phyloP scores from a whole-genome alignment of 2,797 vertebrate species.

The Anguilla anguilla region DNA sequence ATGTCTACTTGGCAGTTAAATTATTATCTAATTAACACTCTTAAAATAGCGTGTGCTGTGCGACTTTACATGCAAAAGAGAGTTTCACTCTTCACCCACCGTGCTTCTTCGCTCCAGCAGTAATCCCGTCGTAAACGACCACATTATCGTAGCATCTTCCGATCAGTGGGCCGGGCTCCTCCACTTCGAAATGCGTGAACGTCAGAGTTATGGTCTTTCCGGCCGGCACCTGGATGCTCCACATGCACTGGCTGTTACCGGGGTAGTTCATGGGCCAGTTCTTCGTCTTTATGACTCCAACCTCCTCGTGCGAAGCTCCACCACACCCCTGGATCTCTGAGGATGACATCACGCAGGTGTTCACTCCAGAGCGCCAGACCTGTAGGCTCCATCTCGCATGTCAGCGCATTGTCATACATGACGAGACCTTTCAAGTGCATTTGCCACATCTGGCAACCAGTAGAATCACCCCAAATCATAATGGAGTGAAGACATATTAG shows the following conservation, averaged over 20 bases:
- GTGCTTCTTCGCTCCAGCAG: constrained; percentile 46
- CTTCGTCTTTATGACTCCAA: constrained; percentile 70
- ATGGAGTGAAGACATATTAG: background rate
- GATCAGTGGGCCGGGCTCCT: constrained; percentile 56
- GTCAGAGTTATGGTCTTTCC: constrained; percentile 64
- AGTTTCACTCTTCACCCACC: constrained; percentile 51
- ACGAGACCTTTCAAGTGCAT: background rate
- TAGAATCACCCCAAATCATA: background rate
- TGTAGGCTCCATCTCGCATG: background rate
- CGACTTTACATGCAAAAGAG: background rate
- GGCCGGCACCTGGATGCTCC: constrained; percentile 63
- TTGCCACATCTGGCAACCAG: background rate
- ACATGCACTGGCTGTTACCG: constrained; percentile 71
- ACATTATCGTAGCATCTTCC: constrained; percentile 68
- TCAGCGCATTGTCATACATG: background rate
- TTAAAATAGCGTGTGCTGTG: too few relatives aligned
- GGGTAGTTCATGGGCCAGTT: constrained; percentile 77
- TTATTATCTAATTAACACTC: too few relatives aligned
- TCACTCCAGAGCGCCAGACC: background rate
- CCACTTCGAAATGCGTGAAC: constrained; percentile 76
- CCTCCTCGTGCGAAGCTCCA: constrained; percentile 60
- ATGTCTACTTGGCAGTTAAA: background rate
- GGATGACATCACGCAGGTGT: constrained; percentile 22
- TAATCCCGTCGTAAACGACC: constrained; percentile 58
- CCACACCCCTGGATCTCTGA: constrained; percentile 77